phyloP scores from a whole-genome alignment of 2,888 invertebrate species.

The Dermolepida albohirtum region DNA sequence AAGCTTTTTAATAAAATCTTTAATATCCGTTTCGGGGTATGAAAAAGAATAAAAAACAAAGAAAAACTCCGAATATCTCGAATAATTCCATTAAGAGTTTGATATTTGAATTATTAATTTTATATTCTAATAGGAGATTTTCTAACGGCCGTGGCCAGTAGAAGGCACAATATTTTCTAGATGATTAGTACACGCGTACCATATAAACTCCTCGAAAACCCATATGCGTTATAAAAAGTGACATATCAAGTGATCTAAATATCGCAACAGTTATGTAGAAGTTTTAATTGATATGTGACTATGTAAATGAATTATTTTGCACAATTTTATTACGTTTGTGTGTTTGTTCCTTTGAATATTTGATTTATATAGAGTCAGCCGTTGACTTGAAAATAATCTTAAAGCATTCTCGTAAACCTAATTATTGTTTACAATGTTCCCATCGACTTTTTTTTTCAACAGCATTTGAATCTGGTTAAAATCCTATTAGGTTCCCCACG shows the following conservation, averaged over 20 bases:
- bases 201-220: conserved; percentile 38
- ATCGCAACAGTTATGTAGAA: conserved; percentile 41
- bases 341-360: conserved; percentile 26
- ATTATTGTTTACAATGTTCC: conserved; percentile 46
- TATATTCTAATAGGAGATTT: conserved; percentile 21
- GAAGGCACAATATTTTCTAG: conserved; percentile 47
- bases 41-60: not conserved
- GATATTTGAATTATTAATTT: conserved; percentile 24
- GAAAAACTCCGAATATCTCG: conserved; percentile 2
- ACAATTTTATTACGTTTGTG: conserved; percentile 2
- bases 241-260: conserved; percentile 47
- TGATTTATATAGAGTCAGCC: conserved; percentile 43
- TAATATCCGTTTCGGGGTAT: not conserved
- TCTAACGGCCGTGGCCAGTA: conserved; percentile 6
- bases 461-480: conserved; percentile 10
- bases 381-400: conserved; percentile 41
- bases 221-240: conserved; percentile 51
- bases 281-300: conserved; percentile 44
- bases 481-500: not conserved
- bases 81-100: conserved; percentile 1
- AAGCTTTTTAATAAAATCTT: conserved; percentile 29
- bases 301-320: conserved; percentile 44
- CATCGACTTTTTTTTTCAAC: conserved; percentile 39
- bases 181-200: conserved; percentile 45
- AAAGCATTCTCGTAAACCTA: conserved; percentile 39